Conservation (phyloP, 1,140 invertebrate genomes). For the Littorina saxatilis region DNA sequence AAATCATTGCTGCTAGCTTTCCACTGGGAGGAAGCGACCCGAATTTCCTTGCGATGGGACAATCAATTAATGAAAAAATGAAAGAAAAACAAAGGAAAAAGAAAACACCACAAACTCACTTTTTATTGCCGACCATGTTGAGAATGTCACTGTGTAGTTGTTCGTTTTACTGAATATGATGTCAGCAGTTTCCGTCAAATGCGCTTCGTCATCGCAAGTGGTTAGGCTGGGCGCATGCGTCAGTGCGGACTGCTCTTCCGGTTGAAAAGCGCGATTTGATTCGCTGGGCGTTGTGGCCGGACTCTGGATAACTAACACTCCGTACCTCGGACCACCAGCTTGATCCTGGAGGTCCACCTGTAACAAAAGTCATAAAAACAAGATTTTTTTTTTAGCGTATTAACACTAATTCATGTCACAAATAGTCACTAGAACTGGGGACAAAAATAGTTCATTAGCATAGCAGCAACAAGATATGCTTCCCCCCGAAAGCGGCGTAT, state of each 20-base stretch:
- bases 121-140: conserved; percentile 43
- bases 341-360: conserved; percentile 60
- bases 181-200: conserved; percentile 16
- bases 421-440: no score
- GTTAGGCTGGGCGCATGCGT: conserved; percentile 35
- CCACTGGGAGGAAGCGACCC: no score
- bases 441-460: no score
- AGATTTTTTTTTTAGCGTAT: no score
- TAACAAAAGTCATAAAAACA: not conserved
- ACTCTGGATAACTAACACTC: conserved; percentile 55
- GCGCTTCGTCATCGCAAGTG: conserved; percentile 9
- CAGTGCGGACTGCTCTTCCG: conserved; percentile 26
- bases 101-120: conserved; percentile 30
- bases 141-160: conserved; percentile 43
- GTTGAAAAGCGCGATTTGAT: conserved; percentile 21
- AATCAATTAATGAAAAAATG: not conserved
- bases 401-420: no score
- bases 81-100: not conserved
- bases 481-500: no score
- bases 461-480: no score
- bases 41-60: no score
- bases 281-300: conserved; percentile 43
- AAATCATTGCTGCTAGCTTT: no score
- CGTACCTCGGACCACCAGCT: conserved; percentile 42
- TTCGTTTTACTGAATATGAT: conserved; percentile 44